These are phyloP conservation scores for Drosophila persimilis DNA, from an alignment of 1,140 invertebrate species.

Conservation along the genomic window DNA sequence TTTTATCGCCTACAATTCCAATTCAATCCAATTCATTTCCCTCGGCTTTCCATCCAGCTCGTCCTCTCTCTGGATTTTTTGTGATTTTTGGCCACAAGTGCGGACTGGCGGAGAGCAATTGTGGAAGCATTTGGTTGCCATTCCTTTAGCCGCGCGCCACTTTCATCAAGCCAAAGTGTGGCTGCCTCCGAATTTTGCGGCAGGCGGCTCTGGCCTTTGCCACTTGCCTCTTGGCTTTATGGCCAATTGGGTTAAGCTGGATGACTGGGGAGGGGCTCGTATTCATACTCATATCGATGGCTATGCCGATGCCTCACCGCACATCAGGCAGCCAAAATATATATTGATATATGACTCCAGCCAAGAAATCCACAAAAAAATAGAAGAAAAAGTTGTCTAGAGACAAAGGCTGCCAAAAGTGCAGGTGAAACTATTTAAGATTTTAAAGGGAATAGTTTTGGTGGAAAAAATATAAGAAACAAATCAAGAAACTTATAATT, in stretches of 20 bases:
- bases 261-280: neutral
- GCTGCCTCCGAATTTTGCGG: constrained; percentile 12
- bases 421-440: neutral
- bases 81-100: constrained; percentile 60
- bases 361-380: constrained; percentile 16
- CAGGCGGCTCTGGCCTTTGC: constrained; percentile 9
- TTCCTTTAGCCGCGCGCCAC: constrained; percentile 27
- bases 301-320: constrained; percentile 6
- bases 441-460: neutral
- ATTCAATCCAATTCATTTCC: constrained; percentile 80
- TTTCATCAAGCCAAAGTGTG: constrained; percentile 50
- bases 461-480: too few species aligned
- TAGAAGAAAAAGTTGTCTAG: neutral
- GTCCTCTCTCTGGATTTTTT: constrained; percentile 14
- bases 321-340: constrained; percentile 43
- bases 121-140: constrained; percentile 53
- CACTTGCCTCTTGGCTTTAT: constrained; percentile 48
- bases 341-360: constrained; percentile 36
- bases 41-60: constrained; percentile 30
- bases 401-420: constrained; percentile 20
- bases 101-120: constrained; percentile 22
- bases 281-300: constrained; percentile 26
- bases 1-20: constrained; percentile 80
- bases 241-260: constrained; percentile 50
- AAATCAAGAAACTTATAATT: too few species aligned